Evolutionary conservation across 1,140 invertebrate genomes (phyloP).

Genomic region (Sinonovacula constricta): DNA sequence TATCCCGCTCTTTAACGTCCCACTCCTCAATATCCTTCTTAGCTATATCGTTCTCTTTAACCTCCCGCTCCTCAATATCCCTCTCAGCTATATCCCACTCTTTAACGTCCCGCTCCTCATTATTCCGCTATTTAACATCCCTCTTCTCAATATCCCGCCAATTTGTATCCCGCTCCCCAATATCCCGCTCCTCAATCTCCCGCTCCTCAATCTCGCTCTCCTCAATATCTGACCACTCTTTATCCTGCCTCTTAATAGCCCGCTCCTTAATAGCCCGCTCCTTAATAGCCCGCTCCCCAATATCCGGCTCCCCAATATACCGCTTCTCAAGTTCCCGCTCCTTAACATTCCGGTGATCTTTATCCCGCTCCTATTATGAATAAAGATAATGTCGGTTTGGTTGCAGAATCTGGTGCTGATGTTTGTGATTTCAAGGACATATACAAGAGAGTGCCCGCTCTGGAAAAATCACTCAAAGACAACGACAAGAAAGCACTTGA

Average conservation of each 20-base stretch:
- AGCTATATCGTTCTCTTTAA: too few species aligned
- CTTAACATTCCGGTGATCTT: background rate
- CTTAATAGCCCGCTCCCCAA: background rate
- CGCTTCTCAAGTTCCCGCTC: background rate
- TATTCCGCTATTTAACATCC: too few species aligned
- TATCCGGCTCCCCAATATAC: background rate
- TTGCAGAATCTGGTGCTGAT: conserved; percentile 43
- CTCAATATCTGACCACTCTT: background rate
- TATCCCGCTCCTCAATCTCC: too few species aligned
- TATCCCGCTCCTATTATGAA: background rate
- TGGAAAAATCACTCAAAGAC: conserved; percentile 50
- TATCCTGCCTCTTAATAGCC: background rate
- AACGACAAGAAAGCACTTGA: conserved; percentile 50
- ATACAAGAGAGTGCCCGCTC: conserved; percentile 44
- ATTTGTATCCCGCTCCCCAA: too few species aligned
- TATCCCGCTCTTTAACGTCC: too few species aligned
- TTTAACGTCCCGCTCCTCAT: too few species aligned
- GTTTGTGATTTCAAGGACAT: conserved; percentile 45
- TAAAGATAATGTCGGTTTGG: background rate
- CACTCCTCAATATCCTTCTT: too few species aligned
- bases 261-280: background rate
- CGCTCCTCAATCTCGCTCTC: too few species aligned
- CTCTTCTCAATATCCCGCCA: too few species aligned
- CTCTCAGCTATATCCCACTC: too few species aligned
- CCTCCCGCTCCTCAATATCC: too few species aligned